phyloP scores from a whole-genome alignment of 1,140 invertebrate species.

The Hydropsyche tenuis region DNA sequence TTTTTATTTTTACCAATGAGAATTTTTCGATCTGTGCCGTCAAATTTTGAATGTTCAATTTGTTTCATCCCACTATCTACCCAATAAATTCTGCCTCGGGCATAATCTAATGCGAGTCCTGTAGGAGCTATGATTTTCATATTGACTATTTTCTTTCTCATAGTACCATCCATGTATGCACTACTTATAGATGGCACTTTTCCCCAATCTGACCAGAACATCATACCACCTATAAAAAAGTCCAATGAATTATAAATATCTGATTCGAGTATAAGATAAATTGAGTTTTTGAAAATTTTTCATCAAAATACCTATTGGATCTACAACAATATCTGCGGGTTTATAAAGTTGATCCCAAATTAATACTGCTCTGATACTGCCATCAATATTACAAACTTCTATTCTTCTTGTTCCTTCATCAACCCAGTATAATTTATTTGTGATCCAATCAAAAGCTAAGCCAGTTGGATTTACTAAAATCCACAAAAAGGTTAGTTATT shows the following conservation, averaged over 20 bases:
- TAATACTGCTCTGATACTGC: constrained; percentile 75
- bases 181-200: constrained; percentile 80
- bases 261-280: not conserved
- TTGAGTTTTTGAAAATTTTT: constrained; percentile 41
- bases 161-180: constrained; percentile 86
- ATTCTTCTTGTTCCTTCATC: constrained; percentile 82
- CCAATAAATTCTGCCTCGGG: constrained; percentile 76
- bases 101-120: constrained; percentile 81
- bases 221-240: constrained; percentile 66
- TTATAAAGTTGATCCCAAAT: constrained; percentile 83
- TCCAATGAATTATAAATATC: constrained; percentile 17
- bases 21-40: constrained; percentile 76
- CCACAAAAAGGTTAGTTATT: constrained; percentile 20
- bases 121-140: constrained; percentile 81
- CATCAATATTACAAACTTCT: constrained; percentile 81
- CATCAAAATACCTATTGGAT: constrained; percentile 81
- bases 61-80: constrained; percentile 80
- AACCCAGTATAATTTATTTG: constrained; percentile 88
- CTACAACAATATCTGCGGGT: constrained; percentile 83
- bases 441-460: constrained; percentile 86
- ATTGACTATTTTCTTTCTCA: constrained; percentile 70
- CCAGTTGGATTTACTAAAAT: constrained; percentile 73
- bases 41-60: constrained; percentile 82
- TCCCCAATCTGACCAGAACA: constrained; percentile 94
- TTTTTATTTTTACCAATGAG: constrained; percentile 65